Conservation (phyloP, 2,888 invertebrate species). For the Xestia c-nigrum region DNA sequence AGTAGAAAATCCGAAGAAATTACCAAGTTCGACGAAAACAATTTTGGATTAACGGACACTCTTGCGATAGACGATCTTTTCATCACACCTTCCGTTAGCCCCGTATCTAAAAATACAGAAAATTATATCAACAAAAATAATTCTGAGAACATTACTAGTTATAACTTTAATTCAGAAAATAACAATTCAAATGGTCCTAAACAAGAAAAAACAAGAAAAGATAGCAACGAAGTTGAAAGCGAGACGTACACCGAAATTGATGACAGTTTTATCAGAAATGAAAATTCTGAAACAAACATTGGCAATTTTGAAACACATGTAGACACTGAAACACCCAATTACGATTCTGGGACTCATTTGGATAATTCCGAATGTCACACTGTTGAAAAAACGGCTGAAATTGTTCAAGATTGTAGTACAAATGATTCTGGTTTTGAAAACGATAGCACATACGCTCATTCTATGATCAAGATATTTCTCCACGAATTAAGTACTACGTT, state of each 20-base stretch:
- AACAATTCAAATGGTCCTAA: neutral
- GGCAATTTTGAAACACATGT: neutral
- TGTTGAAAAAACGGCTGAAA: neutral
- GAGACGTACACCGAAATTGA: constrained; percentile 18
- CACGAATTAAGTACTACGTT: constrained; percentile 70
- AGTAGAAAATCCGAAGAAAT: neutral
- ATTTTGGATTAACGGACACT: neutral
- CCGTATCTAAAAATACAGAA: neutral
- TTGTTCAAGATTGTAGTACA: constrained; percentile 20
- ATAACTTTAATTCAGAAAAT: neutral
- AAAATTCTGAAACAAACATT: neutral
- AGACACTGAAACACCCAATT: neutral
- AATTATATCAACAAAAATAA: neutral
- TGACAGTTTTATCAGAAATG: neutral
- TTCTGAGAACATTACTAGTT: neutral
- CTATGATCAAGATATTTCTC: constrained; percentile 70
- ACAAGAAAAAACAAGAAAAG: neutral
- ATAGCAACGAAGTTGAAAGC: neutral
- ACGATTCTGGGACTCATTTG: constrained; percentile 4
- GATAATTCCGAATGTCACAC: neutral
- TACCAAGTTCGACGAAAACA: neutral
- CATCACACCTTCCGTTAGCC: constrained; percentile 11
- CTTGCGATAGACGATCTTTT: constrained; percentile 34
- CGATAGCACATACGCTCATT: constrained; percentile 63
- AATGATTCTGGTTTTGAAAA: constrained; percentile 74